Conservation (phyloP, 1,140 invertebrate species). For the Eciton burchellii region DNA sequence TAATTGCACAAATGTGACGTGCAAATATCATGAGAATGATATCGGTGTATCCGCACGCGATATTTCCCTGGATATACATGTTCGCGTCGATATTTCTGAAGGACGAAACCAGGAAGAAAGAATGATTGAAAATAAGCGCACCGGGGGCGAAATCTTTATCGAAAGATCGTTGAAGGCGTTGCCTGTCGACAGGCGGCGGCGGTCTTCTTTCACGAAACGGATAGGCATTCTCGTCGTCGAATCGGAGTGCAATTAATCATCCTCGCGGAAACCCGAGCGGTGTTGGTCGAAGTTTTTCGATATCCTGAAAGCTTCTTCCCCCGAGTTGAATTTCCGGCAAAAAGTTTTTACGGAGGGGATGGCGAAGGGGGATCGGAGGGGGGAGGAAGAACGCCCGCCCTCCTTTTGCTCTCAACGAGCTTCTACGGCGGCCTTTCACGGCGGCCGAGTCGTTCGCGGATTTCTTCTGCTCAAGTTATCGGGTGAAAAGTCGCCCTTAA, state of each 20-base stretch:
- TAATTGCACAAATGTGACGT: neutral
- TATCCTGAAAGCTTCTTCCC: slow-evolving; percentile 75
- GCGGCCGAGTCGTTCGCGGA: slow-evolving; percentile 31
- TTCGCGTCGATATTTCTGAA: neutral
- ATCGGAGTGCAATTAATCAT: slow-evolving; percentile 76
- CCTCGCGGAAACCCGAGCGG: slow-evolving; percentile 70
- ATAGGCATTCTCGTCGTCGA: slow-evolving; percentile 70
- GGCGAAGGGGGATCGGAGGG: too few species aligned
- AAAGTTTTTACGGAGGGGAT: slow-evolving; percentile 68
- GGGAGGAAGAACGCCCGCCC: neutral
- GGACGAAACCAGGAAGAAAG: slow-evolving; percentile 10
- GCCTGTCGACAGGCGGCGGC: slow-evolving; percentile 41
- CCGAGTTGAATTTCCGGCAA: slow-evolving; percentile 68
- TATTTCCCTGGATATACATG: neutral
- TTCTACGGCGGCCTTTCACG: slow-evolving; percentile 40
- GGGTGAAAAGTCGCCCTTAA: slow-evolving; percentile 55
- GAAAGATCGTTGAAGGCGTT: slow-evolving; percentile 47
- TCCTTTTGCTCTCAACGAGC: neutral
- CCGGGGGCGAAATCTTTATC: slow-evolving; percentile 32
- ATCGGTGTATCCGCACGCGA: neutral
- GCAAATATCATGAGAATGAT: neutral
- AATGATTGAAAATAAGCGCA: neutral
- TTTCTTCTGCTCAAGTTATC: slow-evolving; percentile 46
- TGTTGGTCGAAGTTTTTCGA: slow-evolving; percentile 73
- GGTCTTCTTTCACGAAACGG: slow-evolving; percentile 49